A percentile compares a stretch with the other conserved stretches of the same genome.
phyloP scores from a whole-genome alignment of 2,113 vertebrate species.

The Hydropotes inermis region DNA sequence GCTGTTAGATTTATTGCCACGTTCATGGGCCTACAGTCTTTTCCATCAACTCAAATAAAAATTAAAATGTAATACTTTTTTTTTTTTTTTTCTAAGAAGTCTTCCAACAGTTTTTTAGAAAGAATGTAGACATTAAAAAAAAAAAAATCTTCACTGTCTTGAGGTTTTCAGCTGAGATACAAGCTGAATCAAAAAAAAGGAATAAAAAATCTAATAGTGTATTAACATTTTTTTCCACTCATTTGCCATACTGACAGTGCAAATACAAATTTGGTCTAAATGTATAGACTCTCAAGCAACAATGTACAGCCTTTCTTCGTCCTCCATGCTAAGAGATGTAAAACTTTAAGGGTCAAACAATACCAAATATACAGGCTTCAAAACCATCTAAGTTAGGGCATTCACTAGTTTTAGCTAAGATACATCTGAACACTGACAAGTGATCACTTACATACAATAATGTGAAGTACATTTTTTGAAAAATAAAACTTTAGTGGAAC shows the following conservation, averaged over 20 bases:
- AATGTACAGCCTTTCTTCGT: slow-evolving; percentile 80
- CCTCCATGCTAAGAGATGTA: slow-evolving; percentile 79
- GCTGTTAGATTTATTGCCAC: neutral
- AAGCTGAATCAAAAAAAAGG: slow-evolving; percentile 69
- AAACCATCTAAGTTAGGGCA: slow-evolving; percentile 72
- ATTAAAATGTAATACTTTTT: neutral
- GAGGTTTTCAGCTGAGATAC: slow-evolving; percentile 81
- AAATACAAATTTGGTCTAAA: slow-evolving; percentile 94
- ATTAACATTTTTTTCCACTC: slow-evolving; percentile 81
- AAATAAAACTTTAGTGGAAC: slow-evolving; percentile 77
- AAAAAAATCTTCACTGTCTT: slow-evolving; percentile 89
- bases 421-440: slow-evolving; percentile 76
- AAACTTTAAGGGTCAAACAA: slow-evolving; percentile 80
- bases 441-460: slow-evolving; percentile 73
- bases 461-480: slow-evolving; percentile 62
- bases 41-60: neutral
- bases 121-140: slow-evolving; percentile 94
- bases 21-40: neutral
- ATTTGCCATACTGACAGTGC: slow-evolving; percentile 89
- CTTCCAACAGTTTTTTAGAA: slow-evolving; percentile 99
- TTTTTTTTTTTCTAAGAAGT: no score
- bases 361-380: slow-evolving; percentile 81
- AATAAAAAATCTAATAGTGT: slow-evolving; percentile 78
- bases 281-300: slow-evolving; percentile 84
- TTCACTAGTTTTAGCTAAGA: slow-evolving; percentile 78